These are phyloP conservation scores for Tenualosa thibaudeaui DNA, from an alignment of 2,797 vertebrate genomes.

Conservation along the genomic window DNA sequence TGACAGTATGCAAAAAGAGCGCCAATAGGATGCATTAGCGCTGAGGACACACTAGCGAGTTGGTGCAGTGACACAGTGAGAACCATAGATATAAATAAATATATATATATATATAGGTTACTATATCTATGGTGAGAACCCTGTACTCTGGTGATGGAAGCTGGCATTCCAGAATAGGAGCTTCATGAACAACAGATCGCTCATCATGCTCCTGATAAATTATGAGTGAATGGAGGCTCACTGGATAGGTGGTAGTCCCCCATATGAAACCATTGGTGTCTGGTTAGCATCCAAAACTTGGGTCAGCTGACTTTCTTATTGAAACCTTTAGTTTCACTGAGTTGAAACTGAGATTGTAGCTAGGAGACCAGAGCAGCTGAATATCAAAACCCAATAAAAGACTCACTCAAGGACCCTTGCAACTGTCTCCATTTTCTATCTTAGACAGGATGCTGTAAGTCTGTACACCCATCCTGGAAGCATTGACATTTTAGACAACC, in stretches of 20 bases:
- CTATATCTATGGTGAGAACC: neutral
- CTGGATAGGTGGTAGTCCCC: neutral
- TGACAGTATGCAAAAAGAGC: neutral
- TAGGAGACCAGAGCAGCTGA: neutral
- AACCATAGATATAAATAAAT: too few relatives aligned
- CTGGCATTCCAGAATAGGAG: neutral
- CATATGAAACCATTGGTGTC: neutral
- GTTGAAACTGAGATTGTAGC: neutral
- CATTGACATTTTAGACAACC: neutral
- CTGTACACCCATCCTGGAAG: neutral
- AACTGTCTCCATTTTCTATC: neutral
- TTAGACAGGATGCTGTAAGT: neutral
- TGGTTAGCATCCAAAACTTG: neutral
- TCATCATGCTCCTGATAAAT: neutral
- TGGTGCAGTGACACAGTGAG: constrained; percentile 9
- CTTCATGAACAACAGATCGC: neutral
- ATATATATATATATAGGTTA: too few relatives aligned
- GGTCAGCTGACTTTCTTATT: neutral
- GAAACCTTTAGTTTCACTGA: neutral
- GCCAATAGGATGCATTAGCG: neutral
- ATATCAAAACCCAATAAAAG: neutral
- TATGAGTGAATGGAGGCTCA: neutral
- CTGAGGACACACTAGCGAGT: neutral
- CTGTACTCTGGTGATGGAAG: neutral
- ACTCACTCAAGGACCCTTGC: neutral